Evolutionary conservation across 1,140 invertebrate genomes (phyloP).

Genomic region (Lanistes nyassanus): DNA sequence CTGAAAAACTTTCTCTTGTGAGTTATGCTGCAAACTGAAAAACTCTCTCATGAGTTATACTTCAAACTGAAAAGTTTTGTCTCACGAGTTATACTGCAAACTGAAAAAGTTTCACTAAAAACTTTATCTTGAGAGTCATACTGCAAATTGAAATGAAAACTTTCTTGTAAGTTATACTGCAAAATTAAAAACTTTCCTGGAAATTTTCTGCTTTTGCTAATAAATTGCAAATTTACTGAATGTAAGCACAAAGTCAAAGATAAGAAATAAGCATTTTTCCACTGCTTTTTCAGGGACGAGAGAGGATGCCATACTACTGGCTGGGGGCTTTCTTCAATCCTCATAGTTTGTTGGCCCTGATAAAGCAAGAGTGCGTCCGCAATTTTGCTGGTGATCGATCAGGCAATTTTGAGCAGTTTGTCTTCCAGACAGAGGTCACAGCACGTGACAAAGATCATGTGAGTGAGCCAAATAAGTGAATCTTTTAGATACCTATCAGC

Average conservation of each 20-base stretch:
- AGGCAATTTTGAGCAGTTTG: slow-evolving; percentile 62
- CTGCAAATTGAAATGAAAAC: too few species aligned
- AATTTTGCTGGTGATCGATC: slow-evolving; percentile 54
- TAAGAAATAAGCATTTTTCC: too few species aligned
- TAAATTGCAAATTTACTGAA: not conserved
- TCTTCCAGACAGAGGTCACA: slow-evolving; percentile 66
- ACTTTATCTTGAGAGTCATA: too few species aligned
- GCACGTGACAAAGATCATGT: slow-evolving; percentile 67
- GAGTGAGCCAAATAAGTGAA: slow-evolving; percentile 41
- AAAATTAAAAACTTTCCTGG: too few species aligned
- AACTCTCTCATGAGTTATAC: too few species aligned
- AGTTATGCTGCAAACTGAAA: too few species aligned
- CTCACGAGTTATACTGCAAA: too few species aligned
- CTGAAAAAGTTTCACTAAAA: too few species aligned
- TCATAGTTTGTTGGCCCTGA: slow-evolving; percentile 56
- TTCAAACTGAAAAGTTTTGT: too few species aligned
- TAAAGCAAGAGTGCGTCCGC: slow-evolving; percentile 61
- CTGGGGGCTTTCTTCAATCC: slow-evolving; percentile 65
- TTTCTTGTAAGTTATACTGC: too few species aligned
- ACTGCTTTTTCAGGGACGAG: slow-evolving; percentile 54
- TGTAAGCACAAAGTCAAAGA: not conserved
- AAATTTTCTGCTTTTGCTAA: not conserved
- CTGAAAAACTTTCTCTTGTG: too few species aligned
- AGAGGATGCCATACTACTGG: slow-evolving; percentile 66
- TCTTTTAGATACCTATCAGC: too few species aligned